Base-by-base conservation (phyloP, 2,888 invertebrate genomes). In the Eudasyphora cyanicolor region DNA sequence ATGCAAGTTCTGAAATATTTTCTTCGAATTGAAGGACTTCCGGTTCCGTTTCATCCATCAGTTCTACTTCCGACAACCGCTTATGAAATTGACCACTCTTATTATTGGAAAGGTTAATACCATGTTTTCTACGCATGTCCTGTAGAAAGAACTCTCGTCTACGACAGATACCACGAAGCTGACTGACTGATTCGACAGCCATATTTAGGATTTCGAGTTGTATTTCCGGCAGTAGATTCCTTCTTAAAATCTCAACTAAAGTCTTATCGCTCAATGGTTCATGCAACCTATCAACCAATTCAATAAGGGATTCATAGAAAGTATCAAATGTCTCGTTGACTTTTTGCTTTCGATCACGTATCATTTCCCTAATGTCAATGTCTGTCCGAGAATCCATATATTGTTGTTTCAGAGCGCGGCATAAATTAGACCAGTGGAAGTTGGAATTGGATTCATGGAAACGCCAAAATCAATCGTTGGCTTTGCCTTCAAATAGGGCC, bases 311-410 rank as follows among this genome's bases (percentile, higher is more conserved):
- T 5, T 71, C 75, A 49, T 80, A 74, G n/a, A 79, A 74, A 12
- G 27, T 8, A 32, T 74, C 79, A 8, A 79, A 79, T 5, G 38
- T 79, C 24, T 79, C 73, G 2, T 54, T 54, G 1, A 10, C 35
- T 4, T 45, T 67, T n/a, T 79, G 74, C 32, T 79, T 74, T 12
- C 74, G 54, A 8, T 79, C 79, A 1, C 79, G 21, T 17, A 74
- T 74, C 29, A 74, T 8, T 17, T 79, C 74, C 7, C 74, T 42
- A 12, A 74, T 60, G 27, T 79, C 67, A 49, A 79, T 51, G n/a
- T 79, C n/a, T n/a, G n/a, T n/a, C n/a, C n/a, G n/a, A n/a, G n/a
- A n/a, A n/a, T n/a, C n/a, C n/a, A n/a, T n/a, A n/a, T n/a, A n/a
- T n/a, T n/a, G n/a, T n/a, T n/a, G n/a, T n/a, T n/a, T n/a, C n/a